Conservation (phyloP, 2,113 vertebrate species). For the Neoarius graeffei region DNA sequence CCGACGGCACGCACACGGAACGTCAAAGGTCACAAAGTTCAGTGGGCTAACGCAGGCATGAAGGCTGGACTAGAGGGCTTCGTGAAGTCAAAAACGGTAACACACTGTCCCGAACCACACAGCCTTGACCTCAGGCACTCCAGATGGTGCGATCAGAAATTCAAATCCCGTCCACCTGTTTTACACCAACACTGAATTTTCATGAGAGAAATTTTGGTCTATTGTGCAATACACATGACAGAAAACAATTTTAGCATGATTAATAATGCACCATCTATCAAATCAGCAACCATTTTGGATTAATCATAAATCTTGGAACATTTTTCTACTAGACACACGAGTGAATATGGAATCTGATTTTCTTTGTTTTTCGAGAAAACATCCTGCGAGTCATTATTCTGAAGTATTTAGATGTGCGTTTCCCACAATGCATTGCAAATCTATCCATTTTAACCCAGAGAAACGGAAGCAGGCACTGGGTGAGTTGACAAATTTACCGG, state of each 20-base stretch:
- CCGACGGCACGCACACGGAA: conserved; percentile 15
- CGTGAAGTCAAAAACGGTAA: conserved; percentile 17
- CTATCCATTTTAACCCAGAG: background rate
- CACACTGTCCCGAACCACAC: conserved; percentile 34
- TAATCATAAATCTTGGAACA: background rate
- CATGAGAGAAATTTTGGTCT: background rate
- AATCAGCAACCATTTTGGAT: background rate
- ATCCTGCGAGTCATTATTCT: background rate
- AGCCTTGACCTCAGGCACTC: conserved; percentile 35
- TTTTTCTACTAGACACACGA: background rate
- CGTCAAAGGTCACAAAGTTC: conserved; percentile 33
- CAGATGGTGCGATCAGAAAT: conserved; percentile 38
- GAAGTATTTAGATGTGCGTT: background rate
- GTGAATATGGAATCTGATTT: background rate
- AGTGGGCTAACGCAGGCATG: conserved; percentile 24
- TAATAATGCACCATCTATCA: background rate
- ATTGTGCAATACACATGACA: background rate
- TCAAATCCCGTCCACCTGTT: background rate
- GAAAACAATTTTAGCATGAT: background rate
- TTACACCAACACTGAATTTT: conserved; percentile 22
- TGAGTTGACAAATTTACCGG: background rate
- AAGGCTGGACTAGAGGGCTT: conserved; percentile 18
- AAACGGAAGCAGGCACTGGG: background rate
- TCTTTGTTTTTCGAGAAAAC: background rate
- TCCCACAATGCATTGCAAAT: background rate